Conservation (phyloP, 2,113 vertebrate genomes). For the Pterophyllum scalare region DNA sequence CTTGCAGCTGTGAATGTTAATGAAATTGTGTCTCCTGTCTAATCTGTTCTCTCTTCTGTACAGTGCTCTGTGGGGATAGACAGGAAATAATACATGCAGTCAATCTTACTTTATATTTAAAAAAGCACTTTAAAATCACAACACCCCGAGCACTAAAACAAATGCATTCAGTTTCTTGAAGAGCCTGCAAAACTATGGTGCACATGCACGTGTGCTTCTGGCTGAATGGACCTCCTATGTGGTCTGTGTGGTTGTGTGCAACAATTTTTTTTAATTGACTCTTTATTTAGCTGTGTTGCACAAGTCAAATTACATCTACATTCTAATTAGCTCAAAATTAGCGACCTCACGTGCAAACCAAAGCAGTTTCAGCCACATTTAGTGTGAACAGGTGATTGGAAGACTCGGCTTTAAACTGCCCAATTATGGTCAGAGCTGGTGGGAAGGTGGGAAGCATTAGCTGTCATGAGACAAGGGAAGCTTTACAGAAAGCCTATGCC, state of each 20-base stretch:
- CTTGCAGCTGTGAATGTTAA: constrained; percentile 19
- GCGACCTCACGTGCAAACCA: neutral
- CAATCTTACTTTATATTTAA: neutral
- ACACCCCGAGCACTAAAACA: neutral
- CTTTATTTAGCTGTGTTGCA: no score
- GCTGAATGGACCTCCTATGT: neutral
- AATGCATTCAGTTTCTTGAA: neutral
- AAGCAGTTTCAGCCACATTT: neutral
- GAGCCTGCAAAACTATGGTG: neutral
- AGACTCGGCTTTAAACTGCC: neutral
- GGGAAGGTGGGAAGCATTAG: neutral
- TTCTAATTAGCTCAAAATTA: neutral
- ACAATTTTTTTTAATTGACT: constrained; percentile 4
- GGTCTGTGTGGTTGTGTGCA: constrained; percentile 2
- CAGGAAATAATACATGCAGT: neutral
- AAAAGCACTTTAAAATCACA: neutral
- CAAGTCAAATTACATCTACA: neutral
- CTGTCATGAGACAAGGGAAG: neutral
- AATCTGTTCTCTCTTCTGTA: neutral
- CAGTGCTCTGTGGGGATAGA: neutral
- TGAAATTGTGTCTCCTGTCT: constrained; percentile 16
- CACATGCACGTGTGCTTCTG: neutral
- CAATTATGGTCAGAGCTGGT: neutral
- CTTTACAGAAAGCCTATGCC: neutral
- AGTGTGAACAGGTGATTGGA: neutral